phyloP scores from a whole-genome alignment of 2,888 invertebrate genomes.

The Coenonympha glycerion region DNA sequence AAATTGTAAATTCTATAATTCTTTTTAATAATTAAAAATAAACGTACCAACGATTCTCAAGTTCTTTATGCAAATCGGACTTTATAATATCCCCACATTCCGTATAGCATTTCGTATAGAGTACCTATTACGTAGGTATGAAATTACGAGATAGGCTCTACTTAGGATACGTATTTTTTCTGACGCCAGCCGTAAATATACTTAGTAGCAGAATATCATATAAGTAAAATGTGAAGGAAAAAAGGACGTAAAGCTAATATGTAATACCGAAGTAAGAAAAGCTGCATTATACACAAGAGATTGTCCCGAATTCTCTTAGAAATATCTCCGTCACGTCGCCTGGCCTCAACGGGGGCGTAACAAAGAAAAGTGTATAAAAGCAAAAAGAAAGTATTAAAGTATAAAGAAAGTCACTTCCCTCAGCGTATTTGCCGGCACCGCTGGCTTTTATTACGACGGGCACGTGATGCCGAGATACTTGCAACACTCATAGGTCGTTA shows the following conservation, averaged over 20 bases:
- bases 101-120: too few relatives aligned
- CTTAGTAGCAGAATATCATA: conserved; percentile 25
- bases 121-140: too few relatives aligned
- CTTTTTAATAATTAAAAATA: too few relatives aligned
- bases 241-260: conserved; percentile 12
- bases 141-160: background rate
- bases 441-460: conserved; percentile 57
- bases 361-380: conserved; percentile 54
- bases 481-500: conserved; percentile 47
- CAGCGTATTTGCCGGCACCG: conserved; percentile 47
- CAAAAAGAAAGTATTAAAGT: conserved; percentile 53
- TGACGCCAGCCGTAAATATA: conserved; percentile 23
- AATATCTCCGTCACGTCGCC: conserved; percentile 46
- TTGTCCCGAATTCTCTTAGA: conserved; percentile 31
- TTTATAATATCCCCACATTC: too few relatives aligned
- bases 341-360: conserved; percentile 54
- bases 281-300: conserved; percentile 21
- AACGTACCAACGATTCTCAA: too few relatives aligned
- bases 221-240: conserved; percentile 21
- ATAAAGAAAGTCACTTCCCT: conserved; percentile 61
- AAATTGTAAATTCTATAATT: too few relatives aligned
- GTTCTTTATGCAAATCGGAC: too few relatives aligned
- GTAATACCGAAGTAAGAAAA: conserved; percentile 7
- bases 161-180: conserved; percentile 6
- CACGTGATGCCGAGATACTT: conserved; percentile 60